These are phyloP conservation scores for Orthosia incerta DNA, from an alignment of 2,888 invertebrate species.

Conservation along the genomic window DNA sequence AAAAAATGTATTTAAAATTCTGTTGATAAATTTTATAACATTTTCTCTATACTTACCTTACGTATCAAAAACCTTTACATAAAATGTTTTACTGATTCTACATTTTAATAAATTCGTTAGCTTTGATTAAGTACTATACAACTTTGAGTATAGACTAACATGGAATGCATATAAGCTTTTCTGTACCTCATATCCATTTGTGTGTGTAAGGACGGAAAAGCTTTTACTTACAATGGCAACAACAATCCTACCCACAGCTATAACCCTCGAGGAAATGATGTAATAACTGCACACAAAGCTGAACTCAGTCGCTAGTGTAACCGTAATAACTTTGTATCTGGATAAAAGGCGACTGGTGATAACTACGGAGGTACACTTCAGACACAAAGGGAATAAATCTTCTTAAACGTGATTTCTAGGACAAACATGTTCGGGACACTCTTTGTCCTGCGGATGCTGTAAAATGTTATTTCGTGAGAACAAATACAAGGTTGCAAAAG, in stretches of 20 bases:
- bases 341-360: slow-evolving; percentile 51
- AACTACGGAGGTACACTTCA: slow-evolving; percentile 35
- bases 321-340: slow-evolving; percentile 43
- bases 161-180: neutral
- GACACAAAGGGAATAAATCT: slow-evolving; percentile 51
- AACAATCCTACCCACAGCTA: slow-evolving; percentile 21
- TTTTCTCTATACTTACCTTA: neutral
- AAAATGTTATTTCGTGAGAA: slow-evolving; percentile 34
- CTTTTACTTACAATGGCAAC: slow-evolving; percentile 21
- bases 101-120: slow-evolving; percentile 29
- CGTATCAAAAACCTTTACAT: slow-evolving; percentile 10
- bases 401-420: slow-evolving; percentile 48
- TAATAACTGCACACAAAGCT: slow-evolving; percentile 54
- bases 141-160: slow-evolving; percentile 6
- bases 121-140: slow-evolving; percentile 19
- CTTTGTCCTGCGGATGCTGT: slow-evolving; percentile 47
- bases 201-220: slow-evolving; percentile 6
- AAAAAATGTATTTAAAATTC: slow-evolving; percentile 29
- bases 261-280: slow-evolving; percentile 44
- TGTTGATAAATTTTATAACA: slow-evolving; percentile 3
- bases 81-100: slow-evolving; percentile 26
- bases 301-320: slow-evolving; percentile 44
- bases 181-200: neutral
- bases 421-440: slow-evolving; percentile 49
- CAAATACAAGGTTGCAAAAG: slow-evolving; percentile 36